Conservation (phyloP, 30 jellyfish, hydroid and myxozoan genomes). For the Sanderia malayensis region DNA sequence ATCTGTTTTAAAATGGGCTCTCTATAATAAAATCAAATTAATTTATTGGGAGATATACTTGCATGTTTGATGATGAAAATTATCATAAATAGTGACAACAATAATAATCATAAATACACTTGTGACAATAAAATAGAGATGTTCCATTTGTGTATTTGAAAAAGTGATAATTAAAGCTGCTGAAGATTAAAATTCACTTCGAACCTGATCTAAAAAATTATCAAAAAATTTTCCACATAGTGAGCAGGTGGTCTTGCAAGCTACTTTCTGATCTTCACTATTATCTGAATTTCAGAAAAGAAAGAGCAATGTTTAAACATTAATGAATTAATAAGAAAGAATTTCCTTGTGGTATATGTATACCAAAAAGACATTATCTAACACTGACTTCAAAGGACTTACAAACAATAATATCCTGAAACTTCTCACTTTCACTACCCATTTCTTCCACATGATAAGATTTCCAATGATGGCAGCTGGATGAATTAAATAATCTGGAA, state of each 20-base stretch:
- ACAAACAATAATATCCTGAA: no score
- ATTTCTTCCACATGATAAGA: no score
- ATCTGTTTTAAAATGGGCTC: slow-evolving; percentile 61
- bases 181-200: background rate
- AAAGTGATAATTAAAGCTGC: background rate
- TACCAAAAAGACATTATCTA: no score
- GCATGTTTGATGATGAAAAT: background rate
- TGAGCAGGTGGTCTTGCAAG: background rate
- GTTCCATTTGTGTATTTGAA: background rate
- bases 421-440: no score
- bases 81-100: background rate
- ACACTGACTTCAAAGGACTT: background rate
- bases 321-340: background rate
- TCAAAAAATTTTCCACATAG: background rate
- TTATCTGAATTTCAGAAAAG: background rate
- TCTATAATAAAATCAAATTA: slow-evolving; percentile 11
- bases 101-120: background rate
- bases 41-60: background rate
- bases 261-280: background rate
- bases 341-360: background rate
- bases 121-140: background rate
- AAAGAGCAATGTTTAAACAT: no score
- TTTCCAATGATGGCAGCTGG: background rate
- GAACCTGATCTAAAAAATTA: background rate
- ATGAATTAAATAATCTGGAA: background rate